Conservation (phyloP, 2,888 invertebrate genomes). For the Brachycybe producta region DNA sequence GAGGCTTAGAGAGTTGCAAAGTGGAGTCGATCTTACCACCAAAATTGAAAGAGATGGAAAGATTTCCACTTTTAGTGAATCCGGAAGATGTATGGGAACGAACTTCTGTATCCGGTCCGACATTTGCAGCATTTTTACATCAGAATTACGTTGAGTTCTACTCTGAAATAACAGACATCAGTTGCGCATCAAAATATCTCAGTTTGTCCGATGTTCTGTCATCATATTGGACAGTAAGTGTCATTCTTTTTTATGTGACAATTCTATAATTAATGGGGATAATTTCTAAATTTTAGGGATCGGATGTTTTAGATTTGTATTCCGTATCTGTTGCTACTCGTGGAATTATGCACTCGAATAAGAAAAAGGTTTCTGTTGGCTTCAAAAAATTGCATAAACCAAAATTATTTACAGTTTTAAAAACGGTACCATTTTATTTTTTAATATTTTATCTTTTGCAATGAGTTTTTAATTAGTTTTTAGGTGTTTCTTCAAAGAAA, state of each 20-base stretch:
- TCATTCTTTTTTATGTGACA: background rate
- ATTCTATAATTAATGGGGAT: background rate
- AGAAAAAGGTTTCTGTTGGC: background rate
- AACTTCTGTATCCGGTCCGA: background rate
- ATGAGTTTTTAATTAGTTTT: no score
- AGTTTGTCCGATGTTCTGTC: background rate
- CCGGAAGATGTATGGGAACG: conserved; percentile 20
- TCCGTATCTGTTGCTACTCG: conserved; percentile 2
- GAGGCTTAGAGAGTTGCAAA: background rate
- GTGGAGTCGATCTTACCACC: background rate
- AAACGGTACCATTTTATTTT: conserved; percentile 19
- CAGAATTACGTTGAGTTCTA: conserved; percentile 6
- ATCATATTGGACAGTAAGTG: background rate
- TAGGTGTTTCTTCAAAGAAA: no score
- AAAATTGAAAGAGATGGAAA: conserved; percentile 15
- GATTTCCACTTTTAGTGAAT: conserved; percentile 20
- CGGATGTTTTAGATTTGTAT: background rate
- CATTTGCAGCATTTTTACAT: conserved; percentile 3
- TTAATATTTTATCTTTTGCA: no score
- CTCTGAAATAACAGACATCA: background rate
- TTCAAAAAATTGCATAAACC: conserved; percentile 35
- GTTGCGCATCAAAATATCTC: background rate
- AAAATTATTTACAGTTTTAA: conserved; percentile 28
- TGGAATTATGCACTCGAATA: background rate
- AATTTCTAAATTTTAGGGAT: background rate